Evolutionary conservation across 2,797 vertebrate genomes (phyloP), one percentile per base, ranked within the genome.

Genomic region (Channa striata): DNA sequence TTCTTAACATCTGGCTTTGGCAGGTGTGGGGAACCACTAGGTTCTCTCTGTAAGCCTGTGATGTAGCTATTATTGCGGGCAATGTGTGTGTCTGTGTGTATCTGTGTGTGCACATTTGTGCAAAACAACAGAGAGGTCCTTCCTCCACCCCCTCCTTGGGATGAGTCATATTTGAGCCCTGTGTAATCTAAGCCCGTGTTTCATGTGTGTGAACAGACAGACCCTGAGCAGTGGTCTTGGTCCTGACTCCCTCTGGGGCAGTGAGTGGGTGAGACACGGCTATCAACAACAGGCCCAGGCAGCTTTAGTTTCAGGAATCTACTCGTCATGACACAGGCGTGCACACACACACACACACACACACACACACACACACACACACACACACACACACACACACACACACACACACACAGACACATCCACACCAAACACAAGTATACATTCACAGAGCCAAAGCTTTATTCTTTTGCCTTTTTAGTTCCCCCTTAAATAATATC

Each of bases 1-100:
- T 87, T 88, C 84, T 81, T 80, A 93, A 93, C 93, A 93, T 94
- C 92, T 94, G 93, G 92, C 88, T 93, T 85, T 92, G 88, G 91
- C 93, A 94, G 93, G 93, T 94, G 94, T 91, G 88, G 83, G 88
- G 83, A 92, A 91, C 90, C 85, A 82, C 85, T 80, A 90, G 88
- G 87, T 92, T 78, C 71, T 84, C 86, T 78, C 71, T 85, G 65
- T 63, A 72, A 89, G 86, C 78, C 81, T 90, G 81, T 90, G 89
- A 93, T 92, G 84, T 77, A 77, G 89, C 82, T 86, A 86, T 88
- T 83, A 83, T 73, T 78, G 71, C 30, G 49, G 67, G 67, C 58
- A 60, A 50, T 68, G 69, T 64, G 73, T 68, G 73, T 71, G 51
- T 72, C 44, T 64, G 59, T 74, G 42, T 70, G 51, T 30, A 30